phyloP scores from a whole-genome alignment of 1,140 invertebrate genomes.

The Zaprionus nigranus region DNA sequence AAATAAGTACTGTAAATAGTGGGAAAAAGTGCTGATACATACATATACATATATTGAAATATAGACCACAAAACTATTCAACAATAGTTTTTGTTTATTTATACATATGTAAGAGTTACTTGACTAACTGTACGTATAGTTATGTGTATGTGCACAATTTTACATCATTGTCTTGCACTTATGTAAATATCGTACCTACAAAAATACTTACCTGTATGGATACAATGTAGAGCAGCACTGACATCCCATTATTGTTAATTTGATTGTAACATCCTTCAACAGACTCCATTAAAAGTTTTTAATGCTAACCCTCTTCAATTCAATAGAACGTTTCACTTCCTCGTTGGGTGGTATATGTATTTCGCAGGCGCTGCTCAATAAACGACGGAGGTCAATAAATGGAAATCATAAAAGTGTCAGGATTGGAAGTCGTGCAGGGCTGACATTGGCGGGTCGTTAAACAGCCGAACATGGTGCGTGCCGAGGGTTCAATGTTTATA shows the following conservation, averaged over 20 bases:
- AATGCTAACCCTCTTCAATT: slow-evolving; percentile 32
- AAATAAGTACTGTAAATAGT: no score
- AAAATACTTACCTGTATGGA: neutral
- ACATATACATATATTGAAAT: no score
- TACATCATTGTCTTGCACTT: neutral
- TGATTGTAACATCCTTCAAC: slow-evolving; percentile 41
- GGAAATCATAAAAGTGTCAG: slow-evolving; percentile 59
- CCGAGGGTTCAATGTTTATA: slow-evolving; percentile 71
- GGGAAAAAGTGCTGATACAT: no score
- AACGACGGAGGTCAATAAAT: slow-evolving; percentile 46
- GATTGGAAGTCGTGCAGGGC: slow-evolving; percentile 46
- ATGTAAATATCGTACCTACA: neutral
- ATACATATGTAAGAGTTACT: no score
- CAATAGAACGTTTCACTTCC: slow-evolving; percentile 26
- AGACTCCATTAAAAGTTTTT: slow-evolving; percentile 23
- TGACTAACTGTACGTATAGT: neutral
- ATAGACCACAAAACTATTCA: no score
- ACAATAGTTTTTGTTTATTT: neutral
- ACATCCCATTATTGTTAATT: slow-evolving; percentile 6
- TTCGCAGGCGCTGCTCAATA: slow-evolving; percentile 26
- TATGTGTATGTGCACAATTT: no score
- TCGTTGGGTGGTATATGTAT: slow-evolving; percentile 43
- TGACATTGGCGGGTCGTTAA: slow-evolving; percentile 69
- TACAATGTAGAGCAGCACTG: neutral
- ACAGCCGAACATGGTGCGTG: slow-evolving; percentile 54